Conservation (phyloP, 2,888 invertebrate species). For the Pachliopta kotzebuea region DNA sequence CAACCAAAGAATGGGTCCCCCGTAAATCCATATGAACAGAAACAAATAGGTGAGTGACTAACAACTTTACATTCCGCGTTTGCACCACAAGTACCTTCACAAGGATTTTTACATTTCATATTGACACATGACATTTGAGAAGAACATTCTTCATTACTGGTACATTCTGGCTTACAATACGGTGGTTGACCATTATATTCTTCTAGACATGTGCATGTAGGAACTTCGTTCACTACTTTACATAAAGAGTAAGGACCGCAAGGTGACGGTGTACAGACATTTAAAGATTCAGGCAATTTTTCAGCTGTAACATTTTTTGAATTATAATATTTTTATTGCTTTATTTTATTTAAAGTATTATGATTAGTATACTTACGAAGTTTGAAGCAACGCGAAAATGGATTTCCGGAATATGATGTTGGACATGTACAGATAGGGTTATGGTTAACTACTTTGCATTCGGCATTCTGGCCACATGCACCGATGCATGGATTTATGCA, state of each 20-base stretch:
- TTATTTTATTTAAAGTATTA: neutral
- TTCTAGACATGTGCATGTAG: conserved; percentile 87
- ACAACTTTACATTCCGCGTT: conserved; percentile 89
- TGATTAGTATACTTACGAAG: conserved; percentile 65
- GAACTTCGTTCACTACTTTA: conserved; percentile 83
- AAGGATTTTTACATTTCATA: conserved; percentile 89
- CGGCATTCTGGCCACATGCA: conserved; percentile 85
- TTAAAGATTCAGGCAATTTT: conserved; percentile 68
- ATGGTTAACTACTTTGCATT: conserved; percentile 89
- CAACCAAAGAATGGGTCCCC: conserved; percentile 90
- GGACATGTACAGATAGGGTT: conserved; percentile 87
- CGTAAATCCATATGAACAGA: conserved; percentile 83
- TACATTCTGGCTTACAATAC: conserved; percentile 89
- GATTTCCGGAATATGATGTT: conserved; percentile 82
- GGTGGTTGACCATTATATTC: conserved; percentile 86
- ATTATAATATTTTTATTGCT: too few relatives aligned
- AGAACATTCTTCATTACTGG: conserved; percentile 87
- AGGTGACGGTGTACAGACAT: conserved; percentile 88
- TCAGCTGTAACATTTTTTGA: conserved; percentile 62
- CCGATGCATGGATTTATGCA: conserved; percentile 88
- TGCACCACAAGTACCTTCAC: conserved; percentile 85
- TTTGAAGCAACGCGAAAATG: conserved; percentile 81
- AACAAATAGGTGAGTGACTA: conserved; percentile 88
- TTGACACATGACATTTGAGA: conserved; percentile 85
- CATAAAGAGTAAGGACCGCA: conserved; percentile 90